Conservation (phyloP, 2,113 vertebrate species). For the Caracal caracal region DNA sequence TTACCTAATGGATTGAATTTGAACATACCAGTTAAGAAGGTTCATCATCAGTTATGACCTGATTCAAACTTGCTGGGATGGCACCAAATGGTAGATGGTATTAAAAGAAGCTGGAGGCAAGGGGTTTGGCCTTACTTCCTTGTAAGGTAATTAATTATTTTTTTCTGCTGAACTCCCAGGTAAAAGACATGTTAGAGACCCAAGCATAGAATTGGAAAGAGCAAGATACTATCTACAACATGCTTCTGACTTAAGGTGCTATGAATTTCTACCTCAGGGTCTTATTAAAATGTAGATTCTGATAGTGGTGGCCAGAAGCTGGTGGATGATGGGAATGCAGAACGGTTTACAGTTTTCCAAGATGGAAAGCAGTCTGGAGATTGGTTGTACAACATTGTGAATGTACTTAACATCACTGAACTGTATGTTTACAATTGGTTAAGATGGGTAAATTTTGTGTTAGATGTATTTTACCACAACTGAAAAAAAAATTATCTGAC, state of each 20-base stretch:
- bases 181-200: neutral
- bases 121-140: neutral
- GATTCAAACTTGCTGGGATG: neutral
- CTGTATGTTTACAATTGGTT: neutral
- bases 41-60: neutral
- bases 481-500: neutral
- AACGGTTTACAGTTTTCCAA: neutral
- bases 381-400: neutral
- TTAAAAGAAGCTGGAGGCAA: neutral
- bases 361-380: neutral
- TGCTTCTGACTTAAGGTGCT: neutral
- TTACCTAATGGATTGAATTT: neutral
- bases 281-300: neutral
- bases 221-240: neutral
- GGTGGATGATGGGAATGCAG: neutral
- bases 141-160: neutral
- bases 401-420: neutral
- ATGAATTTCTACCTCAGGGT: neutral
- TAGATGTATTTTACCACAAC: neutral
- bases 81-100: neutral
- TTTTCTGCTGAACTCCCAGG: neutral
- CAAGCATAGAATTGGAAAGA: neutral
- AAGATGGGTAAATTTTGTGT: neutral
- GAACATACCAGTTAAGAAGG: neutral
- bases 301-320: neutral